A percentile compares a stretch with the other conserved stretches of the same genome.
Evolutionary conservation across 2,797 vertebrate genomes (phyloP).

Genomic region (Hemitrygon akajei): DNA sequence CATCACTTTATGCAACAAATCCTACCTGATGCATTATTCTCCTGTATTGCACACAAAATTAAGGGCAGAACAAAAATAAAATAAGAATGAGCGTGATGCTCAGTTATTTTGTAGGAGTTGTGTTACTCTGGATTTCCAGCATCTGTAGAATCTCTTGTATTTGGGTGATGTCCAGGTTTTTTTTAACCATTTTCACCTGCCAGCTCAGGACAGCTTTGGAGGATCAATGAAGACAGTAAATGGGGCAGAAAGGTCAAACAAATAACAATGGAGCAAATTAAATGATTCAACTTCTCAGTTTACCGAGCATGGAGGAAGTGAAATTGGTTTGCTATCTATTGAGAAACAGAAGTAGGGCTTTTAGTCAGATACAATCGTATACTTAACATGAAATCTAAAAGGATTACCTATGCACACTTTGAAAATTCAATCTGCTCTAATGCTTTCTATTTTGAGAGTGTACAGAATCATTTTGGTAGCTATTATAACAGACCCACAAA

Average conservation of each 20-base stretch:
- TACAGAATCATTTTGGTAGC: background rate
- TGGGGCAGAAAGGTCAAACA: background rate
- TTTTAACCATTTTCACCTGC: background rate
- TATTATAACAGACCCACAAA: background rate
- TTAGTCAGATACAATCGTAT: background rate
- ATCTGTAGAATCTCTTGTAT: too few relatives aligned
- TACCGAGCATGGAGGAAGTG: background rate
- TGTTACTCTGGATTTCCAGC: too few relatives aligned
- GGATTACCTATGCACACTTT: background rate
- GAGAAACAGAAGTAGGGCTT: background rate
- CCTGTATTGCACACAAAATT: background rate
- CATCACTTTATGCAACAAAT: background rate
- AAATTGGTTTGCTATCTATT: background rate
- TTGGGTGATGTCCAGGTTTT: background rate
- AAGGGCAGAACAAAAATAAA: background rate
- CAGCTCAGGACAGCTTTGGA: background rate
- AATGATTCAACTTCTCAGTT: slow-evolving; percentile 7
- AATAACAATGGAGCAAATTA: background rate
- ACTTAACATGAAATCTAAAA: background rate
- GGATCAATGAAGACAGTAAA: background rate
- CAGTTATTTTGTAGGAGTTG: too few relatives aligned
- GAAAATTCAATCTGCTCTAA: background rate
- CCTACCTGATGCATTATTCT: background rate
- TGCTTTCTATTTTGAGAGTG: background rate
- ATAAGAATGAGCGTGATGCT: background rate